phyloP scores from a whole-genome alignment of 2,888 invertebrate genomes.

The Chydorus sphaericus region DNA sequence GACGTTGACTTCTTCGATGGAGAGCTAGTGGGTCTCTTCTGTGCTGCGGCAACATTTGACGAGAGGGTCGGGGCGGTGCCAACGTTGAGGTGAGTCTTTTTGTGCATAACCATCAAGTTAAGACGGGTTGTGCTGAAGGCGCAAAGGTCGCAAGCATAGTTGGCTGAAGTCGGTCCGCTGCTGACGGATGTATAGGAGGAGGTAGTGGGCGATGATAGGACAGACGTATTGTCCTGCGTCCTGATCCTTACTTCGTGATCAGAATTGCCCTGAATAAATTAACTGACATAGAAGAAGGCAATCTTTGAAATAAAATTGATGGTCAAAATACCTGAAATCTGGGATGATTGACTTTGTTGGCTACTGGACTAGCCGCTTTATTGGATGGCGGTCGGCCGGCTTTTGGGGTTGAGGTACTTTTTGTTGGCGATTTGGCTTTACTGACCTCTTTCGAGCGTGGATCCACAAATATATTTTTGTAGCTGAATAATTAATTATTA shows the following conservation, averaged over 20 bases:
- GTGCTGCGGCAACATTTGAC: not conserved
- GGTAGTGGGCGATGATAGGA: conserved; percentile 7
- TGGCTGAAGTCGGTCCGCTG: not conserved
- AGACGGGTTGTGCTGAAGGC: conserved; percentile 49
- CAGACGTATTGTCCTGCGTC: conserved; percentile 33
- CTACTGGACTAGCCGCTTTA: no score
- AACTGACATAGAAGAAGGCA: no score
- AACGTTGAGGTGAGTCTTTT: conserved; percentile 41
- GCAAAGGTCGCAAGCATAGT: conserved; percentile 47
- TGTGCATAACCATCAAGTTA: conserved; percentile 57
- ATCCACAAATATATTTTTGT: conserved; percentile 35
- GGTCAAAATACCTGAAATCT: not conserved
- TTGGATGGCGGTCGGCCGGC: conserved; percentile 21
- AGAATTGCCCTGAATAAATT: conserved; percentile 20
- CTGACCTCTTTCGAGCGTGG: conserved; percentile 24
- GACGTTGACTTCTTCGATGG: not conserved
- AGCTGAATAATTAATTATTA: not conserved
- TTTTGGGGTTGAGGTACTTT: conserved; percentile 20
- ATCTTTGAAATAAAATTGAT: no score
- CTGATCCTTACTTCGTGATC: conserved; percentile 49
- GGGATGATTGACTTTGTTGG: conserved; percentile 9
- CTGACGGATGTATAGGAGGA: no score
- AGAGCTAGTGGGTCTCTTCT: conserved; percentile 1
- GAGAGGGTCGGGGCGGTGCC: not conserved
- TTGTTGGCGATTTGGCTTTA: conserved; percentile 18